These are phyloP conservation scores for Cotesia typhae DNA, from an alignment of 1,140 invertebrate genomes.

Conservation along the genomic window DNA sequence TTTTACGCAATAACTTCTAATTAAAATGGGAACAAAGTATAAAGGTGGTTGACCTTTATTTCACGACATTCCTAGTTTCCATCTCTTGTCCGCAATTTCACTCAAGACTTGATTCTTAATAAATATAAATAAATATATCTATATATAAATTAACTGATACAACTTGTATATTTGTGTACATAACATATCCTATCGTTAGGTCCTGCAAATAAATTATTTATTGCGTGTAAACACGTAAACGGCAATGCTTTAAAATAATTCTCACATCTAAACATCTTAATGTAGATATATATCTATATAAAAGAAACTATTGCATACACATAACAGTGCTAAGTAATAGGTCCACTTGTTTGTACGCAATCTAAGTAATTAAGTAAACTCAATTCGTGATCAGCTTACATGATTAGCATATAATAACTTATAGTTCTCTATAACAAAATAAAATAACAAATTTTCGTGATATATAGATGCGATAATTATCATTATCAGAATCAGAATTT, in stretches of 20 bases:
- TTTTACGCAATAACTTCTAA: background rate
- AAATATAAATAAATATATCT: too few species aligned
- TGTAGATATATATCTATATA: background rate
- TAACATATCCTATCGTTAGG: background rate
- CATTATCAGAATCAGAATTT: too few species aligned
- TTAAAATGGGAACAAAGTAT: background rate
- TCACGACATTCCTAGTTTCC: background rate
- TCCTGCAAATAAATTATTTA: conserved; percentile 17
- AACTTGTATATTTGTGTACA: conserved; percentile 1
- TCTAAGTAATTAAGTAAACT: background rate
- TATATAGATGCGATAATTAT: background rate
- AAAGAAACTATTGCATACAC: background rate
- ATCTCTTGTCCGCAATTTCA: conserved; percentile 10
- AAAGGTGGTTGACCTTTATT: conserved; percentile 3
- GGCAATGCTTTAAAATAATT: background rate
- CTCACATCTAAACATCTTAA: background rate
- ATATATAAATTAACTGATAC: background rate
- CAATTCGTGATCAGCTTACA: conserved; percentile 1
- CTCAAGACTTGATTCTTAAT: background rate
- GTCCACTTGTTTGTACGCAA: background rate
- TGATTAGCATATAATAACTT: background rate
- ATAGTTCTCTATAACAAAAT: too few species aligned
- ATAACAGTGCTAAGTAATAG: background rate
- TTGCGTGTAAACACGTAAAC: conserved; percentile 4
- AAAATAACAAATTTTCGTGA: background rate